A percentile compares a stretch with the other conserved stretches of the same genome.
Evolutionary conservation across 2,113 vertebrate species (phyloP).

Genomic region (Neodon shergylaensis): DNA sequence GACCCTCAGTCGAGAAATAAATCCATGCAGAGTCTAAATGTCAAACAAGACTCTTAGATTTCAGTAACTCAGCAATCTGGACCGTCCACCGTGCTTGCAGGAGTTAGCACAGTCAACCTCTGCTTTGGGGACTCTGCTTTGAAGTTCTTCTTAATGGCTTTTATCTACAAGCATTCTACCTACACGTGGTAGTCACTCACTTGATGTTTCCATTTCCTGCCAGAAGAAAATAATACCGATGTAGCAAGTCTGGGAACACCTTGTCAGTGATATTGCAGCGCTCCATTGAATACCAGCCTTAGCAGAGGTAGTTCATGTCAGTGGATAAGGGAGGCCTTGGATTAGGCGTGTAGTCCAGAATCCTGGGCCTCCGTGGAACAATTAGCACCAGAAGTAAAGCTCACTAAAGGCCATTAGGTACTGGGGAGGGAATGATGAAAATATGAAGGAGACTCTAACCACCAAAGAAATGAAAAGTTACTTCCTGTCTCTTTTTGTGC

Average conservation of each 20-base stretch:
- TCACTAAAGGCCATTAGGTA: not conserved
- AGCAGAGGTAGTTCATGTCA: not conserved
- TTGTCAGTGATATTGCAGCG: slow-evolving; percentile 12
- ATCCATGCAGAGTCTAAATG: slow-evolving; percentile 73
- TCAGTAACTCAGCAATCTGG: slow-evolving; percentile 76
- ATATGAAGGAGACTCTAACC: not conserved
- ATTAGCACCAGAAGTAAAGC: not conserved
- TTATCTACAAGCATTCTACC: not conserved
- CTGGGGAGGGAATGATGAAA: not conserved
- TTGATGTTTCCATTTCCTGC: slow-evolving; percentile 14
- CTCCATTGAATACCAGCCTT: not conserved
- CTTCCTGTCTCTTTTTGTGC: not conserved
- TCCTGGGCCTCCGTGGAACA: not conserved
- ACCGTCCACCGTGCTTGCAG: not conserved
- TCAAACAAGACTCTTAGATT: slow-evolving; percentile 74
- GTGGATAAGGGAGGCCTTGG: not conserved
- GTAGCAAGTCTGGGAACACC: not conserved
- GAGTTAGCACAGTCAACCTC: slow-evolving; percentile 8
- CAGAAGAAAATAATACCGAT: not conserved
- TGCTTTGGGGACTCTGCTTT: not conserved
- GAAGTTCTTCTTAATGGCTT: not conserved
- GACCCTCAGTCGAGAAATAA: slow-evolving; percentile 64
- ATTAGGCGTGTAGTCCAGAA: not conserved
- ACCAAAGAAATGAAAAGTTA: not conserved
- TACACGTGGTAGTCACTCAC: not conserved